Evolutionary conservation across 2,888 invertebrate genomes (phyloP).

Genomic region (Agrilus mali): DNA sequence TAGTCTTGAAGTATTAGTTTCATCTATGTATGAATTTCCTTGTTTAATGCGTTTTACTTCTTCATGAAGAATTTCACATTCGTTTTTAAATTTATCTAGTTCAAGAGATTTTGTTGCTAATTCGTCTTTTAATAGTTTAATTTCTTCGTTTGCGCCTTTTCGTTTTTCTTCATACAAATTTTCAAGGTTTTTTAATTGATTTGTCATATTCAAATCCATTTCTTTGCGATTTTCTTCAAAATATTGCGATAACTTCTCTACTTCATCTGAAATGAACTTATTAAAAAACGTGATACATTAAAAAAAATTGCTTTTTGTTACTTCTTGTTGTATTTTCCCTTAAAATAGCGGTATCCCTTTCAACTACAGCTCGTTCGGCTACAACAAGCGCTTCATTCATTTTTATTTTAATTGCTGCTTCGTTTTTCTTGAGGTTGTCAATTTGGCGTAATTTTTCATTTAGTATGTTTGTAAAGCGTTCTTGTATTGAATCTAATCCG

Average conservation of each 20-base stretch:
- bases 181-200: slow-evolving; percentile 44
- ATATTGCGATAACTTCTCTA: slow-evolving; percentile 37
- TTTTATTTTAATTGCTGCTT: slow-evolving; percentile 38
- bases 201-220: slow-evolving; percentile 41
- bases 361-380: slow-evolving; percentile 42
- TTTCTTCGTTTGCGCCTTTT: slow-evolving; percentile 42
- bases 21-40: slow-evolving; percentile 30
- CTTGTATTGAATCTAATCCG: slow-evolving; percentile 19
- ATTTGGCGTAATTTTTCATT: slow-evolving; percentile 30
- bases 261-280: slow-evolving; percentile 37
- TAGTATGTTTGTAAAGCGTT: slow-evolving; percentile 34
- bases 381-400: slow-evolving; percentile 44
- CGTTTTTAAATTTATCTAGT: slow-evolving; percentile 41
- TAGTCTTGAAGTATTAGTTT: slow-evolving; percentile 26
- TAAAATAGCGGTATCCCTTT: slow-evolving; percentile 41
- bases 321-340: slow-evolving; percentile 34
- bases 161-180: slow-evolving; percentile 46
- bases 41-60: slow-evolving; percentile 36
- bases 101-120: slow-evolving; percentile 42
- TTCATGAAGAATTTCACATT: slow-evolving; percentile 40
- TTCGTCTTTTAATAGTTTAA: slow-evolving; percentile 43
- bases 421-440: slow-evolving; percentile 32
- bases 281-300: no score
- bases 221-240: slow-evolving; percentile 42
- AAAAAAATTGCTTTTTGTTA: slow-evolving; percentile 9